phyloP scores from a whole-genome alignment of 2,797 vertebrate genomes.

The Scleropages formosus region DNA sequence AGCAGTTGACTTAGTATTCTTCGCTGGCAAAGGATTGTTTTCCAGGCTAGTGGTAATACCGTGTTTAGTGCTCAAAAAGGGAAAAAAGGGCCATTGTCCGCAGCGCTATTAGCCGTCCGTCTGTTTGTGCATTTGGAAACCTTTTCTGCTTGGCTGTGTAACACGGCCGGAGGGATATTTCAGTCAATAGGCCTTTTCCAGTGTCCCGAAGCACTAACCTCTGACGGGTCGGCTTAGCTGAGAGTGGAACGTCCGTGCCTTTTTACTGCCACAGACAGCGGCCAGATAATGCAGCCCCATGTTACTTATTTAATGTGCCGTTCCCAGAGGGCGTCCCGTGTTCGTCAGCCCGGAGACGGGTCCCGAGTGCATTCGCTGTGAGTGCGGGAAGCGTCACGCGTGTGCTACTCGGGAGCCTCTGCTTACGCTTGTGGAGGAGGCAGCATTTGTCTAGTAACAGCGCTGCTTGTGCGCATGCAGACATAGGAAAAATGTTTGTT shows the following conservation, averaged over 20 bases:
- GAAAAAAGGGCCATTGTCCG: neutral
- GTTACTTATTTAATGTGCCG: slow-evolving; percentile 47
- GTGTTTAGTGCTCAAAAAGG: neutral
- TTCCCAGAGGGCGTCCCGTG: slow-evolving; percentile 34
- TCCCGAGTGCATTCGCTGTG: neutral
- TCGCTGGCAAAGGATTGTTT: slow-evolving; percentile 11
- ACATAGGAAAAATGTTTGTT: too few relatives aligned
- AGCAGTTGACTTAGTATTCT: slow-evolving; percentile 21
- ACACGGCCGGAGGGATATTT: slow-evolving; percentile 2
- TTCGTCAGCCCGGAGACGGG: slow-evolving; percentile 21
- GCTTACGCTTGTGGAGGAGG: neutral
- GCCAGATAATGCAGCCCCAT: slow-evolving; percentile 43
- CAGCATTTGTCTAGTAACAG: neutral
- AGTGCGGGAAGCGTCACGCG: neutral
- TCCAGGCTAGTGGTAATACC: neutral
- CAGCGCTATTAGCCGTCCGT: neutral
- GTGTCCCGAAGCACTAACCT: slow-evolving; percentile 29
- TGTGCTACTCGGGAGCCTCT: slow-evolving; percentile 7
- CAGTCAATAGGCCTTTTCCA: slow-evolving; percentile 24
- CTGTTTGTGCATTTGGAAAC: slow-evolving; percentile 20
- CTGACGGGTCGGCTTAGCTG: slow-evolving; percentile 34
- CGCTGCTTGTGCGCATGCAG: too few relatives aligned
- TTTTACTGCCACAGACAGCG: slow-evolving; percentile 42
- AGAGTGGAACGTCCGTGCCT: slow-evolving; percentile 23
- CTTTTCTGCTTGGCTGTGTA: slow-evolving; percentile 18